Conservation (phyloP, 2,797 vertebrate species). For the Carcharodon carcharias region DNA sequence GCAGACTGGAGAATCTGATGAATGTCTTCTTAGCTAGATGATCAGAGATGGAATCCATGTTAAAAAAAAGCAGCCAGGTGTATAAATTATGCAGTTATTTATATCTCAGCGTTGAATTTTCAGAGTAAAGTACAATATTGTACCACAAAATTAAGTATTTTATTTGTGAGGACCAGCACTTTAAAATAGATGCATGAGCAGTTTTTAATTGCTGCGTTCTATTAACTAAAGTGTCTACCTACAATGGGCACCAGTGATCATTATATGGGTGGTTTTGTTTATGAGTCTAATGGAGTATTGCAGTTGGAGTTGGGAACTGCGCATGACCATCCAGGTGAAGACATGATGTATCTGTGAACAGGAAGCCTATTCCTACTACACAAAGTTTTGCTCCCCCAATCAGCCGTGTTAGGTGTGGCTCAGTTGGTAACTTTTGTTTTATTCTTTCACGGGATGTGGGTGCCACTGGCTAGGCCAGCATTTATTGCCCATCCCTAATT, state of each 20-base stretch:
- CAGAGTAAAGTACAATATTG: neutral
- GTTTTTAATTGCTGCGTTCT: neutral
- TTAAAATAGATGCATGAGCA: neutral
- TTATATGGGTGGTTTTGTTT: neutral
- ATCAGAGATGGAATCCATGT: slow-evolving; percentile 40
- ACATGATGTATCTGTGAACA: neutral
- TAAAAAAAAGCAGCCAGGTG: neutral
- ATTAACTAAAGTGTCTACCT: neutral
- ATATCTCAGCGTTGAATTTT: neutral
- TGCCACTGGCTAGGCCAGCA: too few species aligned
- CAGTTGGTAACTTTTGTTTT: neutral
- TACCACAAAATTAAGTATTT: neutral
- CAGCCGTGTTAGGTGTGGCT: neutral
- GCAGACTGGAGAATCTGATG: slow-evolving; percentile 47
- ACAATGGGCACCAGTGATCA: neutral
- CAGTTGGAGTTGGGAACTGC: neutral
- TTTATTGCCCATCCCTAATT: too few species aligned
- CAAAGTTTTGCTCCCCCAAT: neutral
- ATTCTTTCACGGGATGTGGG: too few species aligned
- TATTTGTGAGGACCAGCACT: neutral
- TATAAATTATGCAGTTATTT: neutral
- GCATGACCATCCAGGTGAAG: neutral
- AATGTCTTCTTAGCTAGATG: slow-evolving; percentile 43
- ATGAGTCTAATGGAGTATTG: neutral
- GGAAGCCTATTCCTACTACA: neutral